These are phyloP conservation scores for Lasius platythorax DNA, from an alignment of 2,888 invertebrate species.

Conservation along the genomic window DNA sequence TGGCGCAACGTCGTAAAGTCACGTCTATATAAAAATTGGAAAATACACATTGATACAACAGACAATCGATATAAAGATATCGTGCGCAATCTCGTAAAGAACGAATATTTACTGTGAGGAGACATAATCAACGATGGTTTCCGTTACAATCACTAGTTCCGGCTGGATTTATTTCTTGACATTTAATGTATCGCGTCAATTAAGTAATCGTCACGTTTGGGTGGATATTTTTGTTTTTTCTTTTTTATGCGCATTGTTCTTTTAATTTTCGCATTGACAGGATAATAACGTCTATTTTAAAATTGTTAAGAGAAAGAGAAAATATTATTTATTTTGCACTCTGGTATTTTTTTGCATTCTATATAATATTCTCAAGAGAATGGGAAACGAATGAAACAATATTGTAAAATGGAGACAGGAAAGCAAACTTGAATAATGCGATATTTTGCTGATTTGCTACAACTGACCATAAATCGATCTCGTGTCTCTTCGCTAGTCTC, in stretches of 20 bases:
- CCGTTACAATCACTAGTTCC: neutral
- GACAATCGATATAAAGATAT: conserved; percentile 10
- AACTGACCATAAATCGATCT: conserved; percentile 66
- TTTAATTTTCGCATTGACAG: neutral
- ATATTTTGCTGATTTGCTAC: conserved; percentile 28
- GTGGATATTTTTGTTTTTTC: conserved; percentile 1
- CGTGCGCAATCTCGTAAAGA: neutral
- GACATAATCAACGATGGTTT: neutral
- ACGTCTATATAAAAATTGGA: neutral
- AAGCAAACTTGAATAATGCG: neutral
- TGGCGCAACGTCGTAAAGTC: neutral
- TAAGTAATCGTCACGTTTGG: conserved; percentile 14
- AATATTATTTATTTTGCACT: no score
- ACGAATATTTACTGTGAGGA: neutral
- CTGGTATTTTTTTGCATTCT: no score
- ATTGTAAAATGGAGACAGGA: no score
- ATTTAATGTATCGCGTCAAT: neutral
- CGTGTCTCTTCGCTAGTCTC: conserved; percentile 28
- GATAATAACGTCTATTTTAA: neutral
- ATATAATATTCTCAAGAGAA: no score
- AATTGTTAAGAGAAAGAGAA: conserved; percentile 1
- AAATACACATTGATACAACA: neutral
- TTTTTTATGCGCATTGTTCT: neutral
- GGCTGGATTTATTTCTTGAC: conserved; percentile 6
- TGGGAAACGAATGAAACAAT: no score